Conservation (phyloP, 2,797 vertebrate genomes). For the Spatula versicolor region DNA sequence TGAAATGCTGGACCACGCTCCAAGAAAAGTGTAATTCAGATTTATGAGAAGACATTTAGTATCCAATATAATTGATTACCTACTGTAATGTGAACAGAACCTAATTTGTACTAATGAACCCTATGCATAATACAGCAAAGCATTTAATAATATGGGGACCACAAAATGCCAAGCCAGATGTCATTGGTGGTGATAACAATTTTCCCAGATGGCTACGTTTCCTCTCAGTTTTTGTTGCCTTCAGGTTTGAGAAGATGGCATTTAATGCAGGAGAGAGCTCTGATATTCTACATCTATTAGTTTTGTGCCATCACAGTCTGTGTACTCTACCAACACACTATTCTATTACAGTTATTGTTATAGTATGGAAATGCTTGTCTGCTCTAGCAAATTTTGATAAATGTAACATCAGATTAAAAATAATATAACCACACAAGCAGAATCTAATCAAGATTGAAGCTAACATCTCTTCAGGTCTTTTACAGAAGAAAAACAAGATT, state of each 20-base stretch:
- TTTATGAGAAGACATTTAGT: slow-evolving; percentile 62
- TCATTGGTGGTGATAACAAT: slow-evolving; percentile 6
- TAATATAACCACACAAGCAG: slow-evolving; percentile 8
- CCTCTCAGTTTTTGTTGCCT: not conserved
- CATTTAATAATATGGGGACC: slow-evolving; percentile 8
- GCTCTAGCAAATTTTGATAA: slow-evolving; percentile 78
- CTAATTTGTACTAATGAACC: slow-evolving; percentile 68
- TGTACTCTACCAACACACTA: not conserved
- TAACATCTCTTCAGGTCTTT: not conserved
- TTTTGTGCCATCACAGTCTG: not conserved
- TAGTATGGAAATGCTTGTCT: slow-evolving; percentile 63
- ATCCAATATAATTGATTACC: slow-evolving; percentile 69
- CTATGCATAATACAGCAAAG: slow-evolving; percentile 28
- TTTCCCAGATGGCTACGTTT: not conserved
- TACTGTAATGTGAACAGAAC: slow-evolving; percentile 43
- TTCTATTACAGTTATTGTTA: slow-evolving; percentile 20
- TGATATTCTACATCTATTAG: not conserved
- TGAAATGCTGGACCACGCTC: not conserved
- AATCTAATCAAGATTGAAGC: slow-evolving; percentile 62
- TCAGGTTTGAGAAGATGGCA: slow-evolving; percentile 27
- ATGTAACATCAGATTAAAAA: slow-evolving; percentile 69
- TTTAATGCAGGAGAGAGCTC: slow-evolving; percentile 1
- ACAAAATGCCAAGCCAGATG: slow-evolving; percentile 65
- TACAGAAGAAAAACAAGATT: slow-evolving; percentile 19
- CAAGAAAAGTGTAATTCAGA: slow-evolving; percentile 50